A percentile compares a stretch with the other conserved stretches of the same genome.
Conservation (phyloP, 2,888 invertebrate species). For the Hipparchia sbordonii region DNA sequence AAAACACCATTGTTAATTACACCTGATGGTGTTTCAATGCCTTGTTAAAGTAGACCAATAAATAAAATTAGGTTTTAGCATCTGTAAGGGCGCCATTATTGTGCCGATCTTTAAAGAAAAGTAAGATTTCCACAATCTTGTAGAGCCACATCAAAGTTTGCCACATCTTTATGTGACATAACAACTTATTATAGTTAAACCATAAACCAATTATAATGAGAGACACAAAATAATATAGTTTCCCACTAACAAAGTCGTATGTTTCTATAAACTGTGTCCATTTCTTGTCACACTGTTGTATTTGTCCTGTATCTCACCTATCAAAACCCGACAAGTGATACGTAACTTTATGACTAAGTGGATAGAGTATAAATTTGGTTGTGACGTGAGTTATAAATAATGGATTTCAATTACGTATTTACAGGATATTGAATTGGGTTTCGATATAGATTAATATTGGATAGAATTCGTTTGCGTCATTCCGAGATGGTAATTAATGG, state of each 20-base stretch:
- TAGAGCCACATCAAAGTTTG: no score
- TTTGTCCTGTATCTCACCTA: slow-evolving; percentile 20
- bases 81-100: no score
- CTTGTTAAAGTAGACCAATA: no score
- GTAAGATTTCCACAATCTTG: no score
- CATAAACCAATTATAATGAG: slow-evolving; percentile 19
- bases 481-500: slow-evolving; percentile 43
- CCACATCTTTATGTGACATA: neutral
- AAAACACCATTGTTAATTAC: no score
- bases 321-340: neutral
- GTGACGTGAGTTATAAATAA: slow-evolving; percentile 36
- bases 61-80: no score
- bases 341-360: neutral
- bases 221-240: slow-evolving; percentile 19
- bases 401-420: slow-evolving; percentile 39
- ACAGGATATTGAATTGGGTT: slow-evolving; percentile 42
- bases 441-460: slow-evolving; percentile 43
- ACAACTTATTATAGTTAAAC: neutral
- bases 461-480: slow-evolving; percentile 41
- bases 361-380: slow-evolving; percentile 21
- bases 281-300: slow-evolving; percentile 30
- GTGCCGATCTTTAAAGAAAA: no score
- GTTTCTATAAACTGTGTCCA: slow-evolving; percentile 25
- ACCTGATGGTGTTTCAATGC: no score
- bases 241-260: slow-evolving; percentile 18